Percentiles rank a stretch among this genome's conserved stretches.
phyloP scores from a whole-genome alignment of 2,888 invertebrate genomes.

The Laothoe populi region DNA sequence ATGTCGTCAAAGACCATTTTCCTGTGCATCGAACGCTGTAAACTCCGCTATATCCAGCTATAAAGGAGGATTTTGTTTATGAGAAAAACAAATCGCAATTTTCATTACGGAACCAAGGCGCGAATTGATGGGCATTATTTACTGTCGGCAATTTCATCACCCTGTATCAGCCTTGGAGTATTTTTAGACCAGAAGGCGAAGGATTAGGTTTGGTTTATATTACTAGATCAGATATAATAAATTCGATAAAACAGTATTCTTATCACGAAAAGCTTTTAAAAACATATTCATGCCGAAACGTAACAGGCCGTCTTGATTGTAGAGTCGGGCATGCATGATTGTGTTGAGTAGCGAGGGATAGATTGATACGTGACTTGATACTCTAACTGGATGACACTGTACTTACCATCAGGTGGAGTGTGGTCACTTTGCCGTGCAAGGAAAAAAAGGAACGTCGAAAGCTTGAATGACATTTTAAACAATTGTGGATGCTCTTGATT shows the following conservation, averaged over 20 bases:
- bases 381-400: too few relatives aligned
- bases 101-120: slow-evolving; percentile 63
- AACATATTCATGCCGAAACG: too few relatives aligned
- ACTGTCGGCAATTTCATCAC: slow-evolving; percentile 69
- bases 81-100: slow-evolving; percentile 77
- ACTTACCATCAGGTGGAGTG: too few relatives aligned
- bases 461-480: too few relatives aligned
- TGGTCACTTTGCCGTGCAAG: too few relatives aligned
- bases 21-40: slow-evolving; percentile 49
- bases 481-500: too few relatives aligned
- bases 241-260: neutral
- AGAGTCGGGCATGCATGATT: too few relatives aligned
- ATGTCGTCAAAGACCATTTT: slow-evolving; percentile 22
- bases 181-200: slow-evolving; percentile 24
- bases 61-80: slow-evolving; percentile 82
- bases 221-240: neutral
- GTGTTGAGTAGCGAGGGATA: too few relatives aligned
- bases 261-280: too few relatives aligned
- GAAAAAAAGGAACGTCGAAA: too few relatives aligned
- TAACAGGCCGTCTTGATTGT: too few relatives aligned
- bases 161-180: slow-evolving; percentile 42
- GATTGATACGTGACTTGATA: too few relatives aligned
- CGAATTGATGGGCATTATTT: slow-evolving; percentile 76
- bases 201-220: neutral
- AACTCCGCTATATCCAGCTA: slow-evolving; percentile 72